Percentiles rank a stretch among this genome's conserved stretches.
phyloP scores from a whole-genome alignment of 1,140 invertebrate species.

The Dryas iulia region DNA sequence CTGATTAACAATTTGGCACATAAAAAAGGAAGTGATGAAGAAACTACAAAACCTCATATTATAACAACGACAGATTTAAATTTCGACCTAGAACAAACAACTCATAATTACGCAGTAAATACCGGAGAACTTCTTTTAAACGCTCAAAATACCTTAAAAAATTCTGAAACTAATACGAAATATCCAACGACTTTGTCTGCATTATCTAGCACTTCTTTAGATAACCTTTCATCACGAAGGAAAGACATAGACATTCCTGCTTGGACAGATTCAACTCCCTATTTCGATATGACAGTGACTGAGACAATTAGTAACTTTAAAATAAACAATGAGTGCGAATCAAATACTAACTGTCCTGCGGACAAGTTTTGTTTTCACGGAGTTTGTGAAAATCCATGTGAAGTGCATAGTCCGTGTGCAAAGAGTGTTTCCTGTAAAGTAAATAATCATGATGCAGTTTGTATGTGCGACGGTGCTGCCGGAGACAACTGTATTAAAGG shows the following conservation, averaged over 20 bases:
- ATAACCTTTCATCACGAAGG: conserved; percentile 64
- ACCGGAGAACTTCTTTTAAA: not conserved
- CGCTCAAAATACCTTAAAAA: not conserved
- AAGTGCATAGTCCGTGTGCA: conserved; percentile 83
- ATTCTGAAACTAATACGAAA: conserved; percentile 1
- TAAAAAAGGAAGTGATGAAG: too few relatives aligned
- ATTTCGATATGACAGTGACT: conserved; percentile 56
- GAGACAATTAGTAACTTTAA: conserved; percentile 57
- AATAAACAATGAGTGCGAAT: conserved; percentile 79
- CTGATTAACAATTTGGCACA: too few relatives aligned
- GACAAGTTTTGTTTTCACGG: conserved; percentile 84
- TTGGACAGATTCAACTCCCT: conserved; percentile 67
- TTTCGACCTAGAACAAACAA: not conserved
- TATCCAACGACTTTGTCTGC: conserved; percentile 41
- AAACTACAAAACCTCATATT: too few relatives aligned
- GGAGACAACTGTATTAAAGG: conserved; percentile 76
- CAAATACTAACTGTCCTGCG: conserved; percentile 84
- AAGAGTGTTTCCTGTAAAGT: conserved; percentile 85
- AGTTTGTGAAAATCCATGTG: conserved; percentile 88
- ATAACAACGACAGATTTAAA: not conserved
- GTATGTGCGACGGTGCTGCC: conserved; percentile 81
- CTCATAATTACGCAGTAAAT: not conserved
- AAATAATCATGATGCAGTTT: conserved; percentile 85
- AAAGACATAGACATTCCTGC: conserved; percentile 71
- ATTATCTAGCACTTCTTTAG: conserved; percentile 53